Base-by-base conservation (phyloP, 2,888 invertebrate species). In the Bibio marci region DNA sequence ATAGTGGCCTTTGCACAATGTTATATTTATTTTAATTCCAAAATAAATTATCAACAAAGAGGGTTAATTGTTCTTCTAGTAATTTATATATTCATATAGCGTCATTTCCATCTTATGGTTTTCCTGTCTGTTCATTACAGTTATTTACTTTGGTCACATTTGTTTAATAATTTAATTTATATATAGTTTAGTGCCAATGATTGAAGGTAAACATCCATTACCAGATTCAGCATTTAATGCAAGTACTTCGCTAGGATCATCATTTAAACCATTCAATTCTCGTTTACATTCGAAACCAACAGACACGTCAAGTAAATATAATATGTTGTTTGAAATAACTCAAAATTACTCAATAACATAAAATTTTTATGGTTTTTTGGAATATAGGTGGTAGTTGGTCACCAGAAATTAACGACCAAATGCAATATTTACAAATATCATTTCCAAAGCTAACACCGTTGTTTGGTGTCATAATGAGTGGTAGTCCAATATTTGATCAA, bases 381-480 rank as follows among this genome's bases (percentile, higher is more conserved):
- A n/a, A 11, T 37, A 30, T 47, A 65, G 68, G 66, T 31, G 73
- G 73, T 33, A 73, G 74, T 50, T 88, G 88, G 88, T 70, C 69
- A 39, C 77, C 87, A 1, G 59, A 58, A 34, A 52, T 56, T 15
- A 59, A 64, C 18, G 70, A 79, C 51, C 52, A 60, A 46, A 62
- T 73, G 49, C 80, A 81, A 56, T 85, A 73, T 62, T 59, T 86
- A 43, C 73, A 81, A 58, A 63, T 80, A 19, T 67, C 73, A 49
- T 63, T 88, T 30, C 70, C 71, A 0, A 62, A 63, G 8, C 64
- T 69, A 3, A 73, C 76, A 50, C 75, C 80, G 0, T 56, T 90
- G 14, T 83, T 81, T 52, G 88, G 85, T 1, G 65, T 86, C 1
- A 59, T 72, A 10, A 57, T 83, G 46, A 76, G 76, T 50, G 87